These are phyloP conservation scores for Sesia bembeciformis DNA, from an alignment of 2,888 invertebrate species.

Conservation along the genomic window DNA sequence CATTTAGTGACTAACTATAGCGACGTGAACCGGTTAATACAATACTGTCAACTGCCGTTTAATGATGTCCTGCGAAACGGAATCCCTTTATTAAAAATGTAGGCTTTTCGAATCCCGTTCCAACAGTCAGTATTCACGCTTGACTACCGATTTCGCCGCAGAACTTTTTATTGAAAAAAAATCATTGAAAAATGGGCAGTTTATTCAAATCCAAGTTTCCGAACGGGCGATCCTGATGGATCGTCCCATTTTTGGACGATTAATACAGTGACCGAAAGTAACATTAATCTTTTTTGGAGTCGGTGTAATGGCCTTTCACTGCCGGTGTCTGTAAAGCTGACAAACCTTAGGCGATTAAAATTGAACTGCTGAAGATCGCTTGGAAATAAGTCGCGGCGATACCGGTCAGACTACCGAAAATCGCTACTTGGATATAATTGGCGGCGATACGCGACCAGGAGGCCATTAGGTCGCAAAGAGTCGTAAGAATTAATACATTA, in stretches of 20 bases:
- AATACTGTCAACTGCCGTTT: too few relatives aligned
- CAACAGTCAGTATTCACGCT: background rate
- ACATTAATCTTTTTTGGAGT: conserved; percentile 12
- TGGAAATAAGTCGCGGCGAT: too few relatives aligned
- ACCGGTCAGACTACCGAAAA: too few relatives aligned
- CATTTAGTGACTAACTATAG: too few relatives aligned
- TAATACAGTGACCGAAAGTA: conserved; percentile 13
- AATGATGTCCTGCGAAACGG: too few relatives aligned
- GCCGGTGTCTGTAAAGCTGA: background rate
- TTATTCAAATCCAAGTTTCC: conserved; percentile 10
- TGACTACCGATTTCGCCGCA: background rate
- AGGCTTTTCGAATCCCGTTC: background rate
- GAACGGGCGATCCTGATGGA: conserved; percentile 10
- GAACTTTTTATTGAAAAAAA: conserved; percentile 8
- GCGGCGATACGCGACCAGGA: too few relatives aligned
- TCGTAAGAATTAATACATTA: too few relatives aligned
- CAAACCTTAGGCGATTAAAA: background rate
- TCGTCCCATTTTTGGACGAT: conserved; percentile 15
- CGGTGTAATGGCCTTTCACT: background rate
- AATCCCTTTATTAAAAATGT: too few relatives aligned
- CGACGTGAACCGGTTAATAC: too few relatives aligned
- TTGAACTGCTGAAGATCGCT: background rate
- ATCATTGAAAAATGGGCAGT: conserved; percentile 17
- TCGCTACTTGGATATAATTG: too few relatives aligned
- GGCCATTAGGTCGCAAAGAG: too few relatives aligned